A percentile compares a stretch with the other conserved stretches of the same genome.
Evolutionary conservation across 2,888 invertebrate species (phyloP).

Genomic region (Cepaea hortensis): DNA sequence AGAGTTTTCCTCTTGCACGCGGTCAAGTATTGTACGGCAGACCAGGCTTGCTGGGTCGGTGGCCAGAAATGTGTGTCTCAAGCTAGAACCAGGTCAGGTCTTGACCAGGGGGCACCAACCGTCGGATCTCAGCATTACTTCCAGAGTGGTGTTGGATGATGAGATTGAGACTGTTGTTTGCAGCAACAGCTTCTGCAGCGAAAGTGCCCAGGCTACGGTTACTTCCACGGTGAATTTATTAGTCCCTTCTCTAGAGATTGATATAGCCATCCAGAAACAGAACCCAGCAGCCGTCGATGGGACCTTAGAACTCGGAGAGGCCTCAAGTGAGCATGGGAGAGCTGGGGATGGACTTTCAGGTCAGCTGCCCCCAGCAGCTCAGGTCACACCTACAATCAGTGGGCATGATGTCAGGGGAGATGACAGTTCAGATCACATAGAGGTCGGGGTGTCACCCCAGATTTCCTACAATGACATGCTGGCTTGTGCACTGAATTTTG

Average conservation of each 20-base stretch:
- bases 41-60: neutral
- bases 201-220: neutral
- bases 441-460: neutral
- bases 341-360: neutral
- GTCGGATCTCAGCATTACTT: neutral
- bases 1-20: neutral
- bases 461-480: constrained; percentile 25
- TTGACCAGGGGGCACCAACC: neutral
- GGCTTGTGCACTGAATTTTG: constrained; percentile 33
- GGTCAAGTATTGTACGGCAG: neutral
- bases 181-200: constrained; percentile 27
- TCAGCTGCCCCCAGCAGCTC: neutral
- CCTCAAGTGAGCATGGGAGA: neutral
- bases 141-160: constrained; percentile 4
- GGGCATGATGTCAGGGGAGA: constrained; percentile 9
- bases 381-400: neutral
- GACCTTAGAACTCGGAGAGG: constrained; percentile 4
- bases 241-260: neutral
- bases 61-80: neutral
- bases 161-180: neutral
- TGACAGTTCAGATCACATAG: neutral
- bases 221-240: constrained; percentile 10
- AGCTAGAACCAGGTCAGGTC: neutral
- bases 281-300: neutral
- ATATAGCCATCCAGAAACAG: constrained; percentile 5